Evolutionary conservation across 2,113 vertebrate species (phyloP), one percentile per base, ranked within the genome.

Genomic region (Okapia johnstoni): DNA sequence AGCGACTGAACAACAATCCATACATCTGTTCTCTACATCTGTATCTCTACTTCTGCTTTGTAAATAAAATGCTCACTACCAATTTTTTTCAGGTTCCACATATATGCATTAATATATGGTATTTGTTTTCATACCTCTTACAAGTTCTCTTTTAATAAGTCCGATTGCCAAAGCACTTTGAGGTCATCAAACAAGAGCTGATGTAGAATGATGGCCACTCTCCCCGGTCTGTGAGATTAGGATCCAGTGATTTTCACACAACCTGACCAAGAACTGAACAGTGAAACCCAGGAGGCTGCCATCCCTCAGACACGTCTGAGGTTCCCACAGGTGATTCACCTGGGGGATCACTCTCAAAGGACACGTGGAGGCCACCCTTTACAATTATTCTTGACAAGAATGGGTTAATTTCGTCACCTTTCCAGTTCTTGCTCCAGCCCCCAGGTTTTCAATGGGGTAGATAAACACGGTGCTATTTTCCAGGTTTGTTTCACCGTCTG

Each of bases 371-470:
- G 95, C 97, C 96, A 93, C 86, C 90, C 96, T 98, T 96, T 97
- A 87, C 96, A 98, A 97, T 97, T 96, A 94, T 96, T 98, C 93
- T 90, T 97, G 97, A 98, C 97, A 98, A 98, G 98, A 98, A 98
- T 85, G 98, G 98, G 98, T 98, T 99, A 98, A 99, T 98, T 98
- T 97, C 88, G 89, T 98, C 97, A 98, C 98, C 98, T 98, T 98
- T 97, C 95, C 98, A 92, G 93, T 97, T 98, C 98, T 97, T 93
- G 92, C 98, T 97, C 90, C 93, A 98, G 97, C 94, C 36, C 36
- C 96, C 43, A 54, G 97, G 97, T 97, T 98, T 97, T 98, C 98
- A 97, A 92, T 97, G 96, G 96, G 97, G 98, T 97, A 95, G 98
- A 98, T 97, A 98, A 98, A 98, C 98, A 91, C 86, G 96, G 98